phyloP scores from a whole-genome alignment of 2,113 vertebrate species.

The Ifrita kowaldi region DNA sequence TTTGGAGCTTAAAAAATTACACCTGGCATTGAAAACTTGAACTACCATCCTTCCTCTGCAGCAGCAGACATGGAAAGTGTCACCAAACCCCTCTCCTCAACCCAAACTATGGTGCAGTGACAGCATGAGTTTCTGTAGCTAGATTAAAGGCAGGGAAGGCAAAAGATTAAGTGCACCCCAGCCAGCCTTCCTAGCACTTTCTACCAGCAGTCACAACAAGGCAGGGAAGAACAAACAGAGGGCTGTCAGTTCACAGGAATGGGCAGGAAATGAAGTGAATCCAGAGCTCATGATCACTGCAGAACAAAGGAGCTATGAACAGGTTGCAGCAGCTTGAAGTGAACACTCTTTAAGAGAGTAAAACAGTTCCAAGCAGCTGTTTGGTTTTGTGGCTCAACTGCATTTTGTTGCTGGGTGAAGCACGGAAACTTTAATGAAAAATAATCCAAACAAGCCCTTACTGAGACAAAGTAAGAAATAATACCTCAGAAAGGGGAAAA shows the following conservation, averaged over 20 bases:
- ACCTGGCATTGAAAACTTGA: neutral
- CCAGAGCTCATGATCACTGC: neutral
- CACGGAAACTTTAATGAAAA: neutral
- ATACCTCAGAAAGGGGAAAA: neutral
- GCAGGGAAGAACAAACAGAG: neutral
- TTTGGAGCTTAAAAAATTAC: neutral
- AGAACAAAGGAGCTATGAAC: neutral
- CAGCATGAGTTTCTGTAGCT: neutral
- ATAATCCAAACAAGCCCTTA: neutral
- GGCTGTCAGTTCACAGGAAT: neutral
- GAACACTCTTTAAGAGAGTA: neutral
- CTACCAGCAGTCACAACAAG: neutral
- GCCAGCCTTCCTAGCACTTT: neutral
- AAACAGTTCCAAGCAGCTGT: neutral
- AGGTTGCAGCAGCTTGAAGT: neutral
- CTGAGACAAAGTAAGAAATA: neutral
- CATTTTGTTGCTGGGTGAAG: neutral
- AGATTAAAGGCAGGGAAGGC: neutral
- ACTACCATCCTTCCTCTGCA: neutral
- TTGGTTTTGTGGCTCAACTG: neutral
- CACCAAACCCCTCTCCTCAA: neutral
- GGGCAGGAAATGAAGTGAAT: neutral
- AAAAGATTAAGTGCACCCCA: neutral
- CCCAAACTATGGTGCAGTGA: neutral
- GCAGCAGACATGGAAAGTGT: accelerated